A percentile compares a stretch with the other conserved stretches of the same genome.
These are phyloP conservation scores for Austrofundulus limnaeus DNA, from an alignment of 2,113 vertebrate species.

Conservation along the genomic window DNA sequence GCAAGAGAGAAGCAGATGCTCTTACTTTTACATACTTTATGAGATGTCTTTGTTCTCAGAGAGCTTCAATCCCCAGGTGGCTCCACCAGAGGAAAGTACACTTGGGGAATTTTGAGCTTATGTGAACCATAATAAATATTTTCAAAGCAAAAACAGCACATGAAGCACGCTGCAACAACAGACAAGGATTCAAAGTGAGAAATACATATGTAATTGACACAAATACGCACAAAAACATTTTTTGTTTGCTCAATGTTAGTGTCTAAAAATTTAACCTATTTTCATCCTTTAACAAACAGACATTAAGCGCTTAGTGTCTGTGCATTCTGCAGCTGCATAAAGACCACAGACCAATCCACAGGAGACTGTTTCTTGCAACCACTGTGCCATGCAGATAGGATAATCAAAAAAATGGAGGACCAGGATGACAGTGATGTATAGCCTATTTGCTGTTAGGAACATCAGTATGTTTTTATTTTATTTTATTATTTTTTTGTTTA, in stretches of 20 bases:
- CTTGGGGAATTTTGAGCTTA: conserved; percentile 39
- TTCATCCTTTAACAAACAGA: not conserved
- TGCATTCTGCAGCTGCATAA: conserved; percentile 9
- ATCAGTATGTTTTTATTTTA: conserved; percentile 23
- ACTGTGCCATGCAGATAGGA: conserved; percentile 29
- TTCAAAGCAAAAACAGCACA: conserved; percentile 11
- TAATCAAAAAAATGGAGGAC: conserved; percentile 44
- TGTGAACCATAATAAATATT: conserved; percentile 33
- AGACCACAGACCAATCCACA: conserved; percentile 21
- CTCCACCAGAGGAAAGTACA: conserved; percentile 33
- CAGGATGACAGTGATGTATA: conserved; percentile 60
- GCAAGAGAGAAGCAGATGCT: conserved; percentile 30
- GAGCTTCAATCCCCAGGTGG: conserved; percentile 23
- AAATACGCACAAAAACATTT: not conserved
- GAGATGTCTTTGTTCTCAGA: conserved; percentile 40
- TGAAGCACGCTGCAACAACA: not conserved
- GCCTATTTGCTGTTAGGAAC: conserved; percentile 37
- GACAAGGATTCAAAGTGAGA: conserved; percentile 13
- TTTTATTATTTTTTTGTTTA: conserved; percentile 28
- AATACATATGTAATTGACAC: conserved; percentile 22
- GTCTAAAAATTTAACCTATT: not conserved
- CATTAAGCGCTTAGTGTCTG: not conserved
- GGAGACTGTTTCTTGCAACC: conserved; percentile 23
- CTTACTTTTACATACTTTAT: conserved; percentile 53
- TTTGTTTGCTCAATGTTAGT: not conserved